phyloP scores from a whole-genome alignment of 2,888 invertebrate genomes.

The Drosophila infuscata region DNA sequence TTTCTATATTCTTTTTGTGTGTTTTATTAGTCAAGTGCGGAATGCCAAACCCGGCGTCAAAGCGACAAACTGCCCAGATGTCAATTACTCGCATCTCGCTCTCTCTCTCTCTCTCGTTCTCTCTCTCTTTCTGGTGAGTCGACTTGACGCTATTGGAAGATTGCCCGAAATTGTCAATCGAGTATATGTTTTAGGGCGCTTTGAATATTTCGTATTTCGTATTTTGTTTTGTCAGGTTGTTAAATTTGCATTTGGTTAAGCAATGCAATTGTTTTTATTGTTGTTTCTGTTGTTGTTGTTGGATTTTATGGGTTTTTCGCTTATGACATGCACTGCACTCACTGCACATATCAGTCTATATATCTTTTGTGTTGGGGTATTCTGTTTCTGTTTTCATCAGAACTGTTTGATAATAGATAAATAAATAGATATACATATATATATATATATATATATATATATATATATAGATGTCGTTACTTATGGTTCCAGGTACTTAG shows the following conservation, averaged over 20 bases:
- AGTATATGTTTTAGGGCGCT: neutral
- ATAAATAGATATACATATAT: neutral
- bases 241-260: slow-evolving; percentile 29
- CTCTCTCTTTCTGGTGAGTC: neutral
- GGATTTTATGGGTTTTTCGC: slow-evolving; percentile 9
- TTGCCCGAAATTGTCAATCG: slow-evolving; percentile 10
- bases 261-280: slow-evolving; percentile 25
- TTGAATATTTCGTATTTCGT: slow-evolving; percentile 1
- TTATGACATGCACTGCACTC: slow-evolving; percentile 24
- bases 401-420: slow-evolving; percentile 18
- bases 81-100: slow-evolving; percentile 18
- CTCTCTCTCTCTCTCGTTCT: too few relatives aligned
- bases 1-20: slow-evolving; percentile 6
- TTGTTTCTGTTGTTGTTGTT: neutral
- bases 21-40: slow-evolving; percentile 22
- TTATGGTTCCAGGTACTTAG: slow-evolving; percentile 33
- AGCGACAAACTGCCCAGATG: slow-evolving; percentile 14
- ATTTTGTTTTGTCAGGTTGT: slow-evolving; percentile 1
- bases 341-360: neutral
- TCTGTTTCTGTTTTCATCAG: slow-evolving; percentile 28
- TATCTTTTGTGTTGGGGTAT: neutral
- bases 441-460: neutral
- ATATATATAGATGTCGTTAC: slow-evolving; percentile 9
- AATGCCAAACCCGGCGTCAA: slow-evolving; percentile 38
- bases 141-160: slow-evolving; percentile 3